Conservation (phyloP, 2,888 invertebrate species). For the Polymixis flavicincta region DNA sequence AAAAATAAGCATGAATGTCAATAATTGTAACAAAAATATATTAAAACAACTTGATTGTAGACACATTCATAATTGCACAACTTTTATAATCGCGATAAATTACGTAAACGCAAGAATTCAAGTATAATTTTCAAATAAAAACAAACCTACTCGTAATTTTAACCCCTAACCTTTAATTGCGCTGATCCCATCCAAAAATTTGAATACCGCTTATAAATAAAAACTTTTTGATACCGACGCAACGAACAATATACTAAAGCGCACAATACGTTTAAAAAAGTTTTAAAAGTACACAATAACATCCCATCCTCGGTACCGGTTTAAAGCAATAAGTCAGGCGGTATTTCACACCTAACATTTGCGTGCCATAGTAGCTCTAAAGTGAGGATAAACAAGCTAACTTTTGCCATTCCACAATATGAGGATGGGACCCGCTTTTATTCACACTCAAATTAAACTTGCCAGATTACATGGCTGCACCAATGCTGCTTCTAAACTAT, state of each 20-base stretch:
- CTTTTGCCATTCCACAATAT: constrained; percentile 83
- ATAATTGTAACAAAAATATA: no score
- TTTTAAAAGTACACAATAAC: constrained; percentile 60
- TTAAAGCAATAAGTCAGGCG: constrained; percentile 73
- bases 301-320: constrained; percentile 52
- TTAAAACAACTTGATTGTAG: neutral
- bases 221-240: constrained; percentile 55
- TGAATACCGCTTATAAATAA: constrained; percentile 52
- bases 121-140: neutral
- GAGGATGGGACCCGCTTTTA: constrained; percentile 72
- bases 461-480: constrained; percentile 76
- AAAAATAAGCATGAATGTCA: neutral
- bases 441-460: constrained; percentile 80
- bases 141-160: constrained; percentile 15
- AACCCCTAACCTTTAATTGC: constrained; percentile 35
- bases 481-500: constrained; percentile 52
- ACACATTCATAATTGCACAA: no score
- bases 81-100: neutral
- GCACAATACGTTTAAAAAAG: constrained; percentile 63
- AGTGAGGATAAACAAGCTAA: constrained; percentile 85
- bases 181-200: constrained; percentile 44
- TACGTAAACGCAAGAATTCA: neutral
- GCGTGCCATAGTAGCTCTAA: constrained; percentile 78
- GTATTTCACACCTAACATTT: constrained; percentile 80
- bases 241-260: constrained; percentile 56